phyloP scores from a whole-genome alignment of 2,797 vertebrate species.

The Ispidina lecontei region DNA sequence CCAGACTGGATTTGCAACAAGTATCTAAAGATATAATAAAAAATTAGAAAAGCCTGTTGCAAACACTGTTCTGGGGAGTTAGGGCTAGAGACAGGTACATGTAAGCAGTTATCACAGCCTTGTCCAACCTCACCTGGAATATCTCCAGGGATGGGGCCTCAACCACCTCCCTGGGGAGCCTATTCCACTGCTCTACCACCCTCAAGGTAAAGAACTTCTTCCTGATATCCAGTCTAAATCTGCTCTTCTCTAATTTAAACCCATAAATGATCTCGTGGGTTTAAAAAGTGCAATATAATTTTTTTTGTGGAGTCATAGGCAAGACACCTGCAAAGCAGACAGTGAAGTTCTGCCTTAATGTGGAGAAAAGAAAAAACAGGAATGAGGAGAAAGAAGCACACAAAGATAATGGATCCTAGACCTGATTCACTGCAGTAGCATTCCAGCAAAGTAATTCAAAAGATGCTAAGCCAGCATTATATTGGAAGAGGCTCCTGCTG shows the following conservation, averaged over 20 bases:
- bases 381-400: neutral
- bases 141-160: no score
- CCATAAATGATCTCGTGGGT: neutral
- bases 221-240: no score
- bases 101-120: neutral
- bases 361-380: neutral
- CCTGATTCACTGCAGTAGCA: constrained; percentile 23
- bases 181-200: no score
- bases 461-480: constrained; percentile 42
- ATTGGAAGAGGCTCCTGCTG: constrained; percentile 27
- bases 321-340: neutral
- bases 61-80: neutral
- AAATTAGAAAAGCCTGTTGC: neutral
- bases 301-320: neutral
- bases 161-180: no score
- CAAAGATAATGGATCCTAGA: neutral
- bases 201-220: no score
- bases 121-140: no score
- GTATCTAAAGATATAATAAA: neutral
- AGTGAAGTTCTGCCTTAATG: neutral
- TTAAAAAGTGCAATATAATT: neutral
- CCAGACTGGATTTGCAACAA: neutral
- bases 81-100: neutral
- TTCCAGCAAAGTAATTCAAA: constrained; percentile 48
- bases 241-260: no score